These are phyloP conservation scores for Psittacula cyanocephala DNA, from an alignment of 2,113 vertebrate genomes.

Conservation along the genomic window DNA sequence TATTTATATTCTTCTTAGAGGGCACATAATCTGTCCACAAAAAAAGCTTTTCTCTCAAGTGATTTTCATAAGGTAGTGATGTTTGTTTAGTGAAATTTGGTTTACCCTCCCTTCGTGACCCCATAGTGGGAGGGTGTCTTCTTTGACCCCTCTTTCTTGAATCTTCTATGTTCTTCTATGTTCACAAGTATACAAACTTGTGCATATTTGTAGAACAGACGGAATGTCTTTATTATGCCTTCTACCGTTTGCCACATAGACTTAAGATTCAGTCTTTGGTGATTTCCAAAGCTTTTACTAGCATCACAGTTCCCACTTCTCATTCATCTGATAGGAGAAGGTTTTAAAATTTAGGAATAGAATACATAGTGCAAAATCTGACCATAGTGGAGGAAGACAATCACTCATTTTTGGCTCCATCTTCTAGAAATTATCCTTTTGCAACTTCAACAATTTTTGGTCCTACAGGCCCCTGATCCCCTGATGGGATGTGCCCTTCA, in stretches of 20 bases:
- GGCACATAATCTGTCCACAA: background rate
- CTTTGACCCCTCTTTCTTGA: background rate
- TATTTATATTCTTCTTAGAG: background rate
- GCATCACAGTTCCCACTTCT: background rate
- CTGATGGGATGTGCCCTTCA: background rate
- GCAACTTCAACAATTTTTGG: background rate
- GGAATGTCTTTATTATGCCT: background rate
- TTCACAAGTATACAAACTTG: background rate
- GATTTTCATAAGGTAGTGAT: background rate
- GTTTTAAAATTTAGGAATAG: background rate
- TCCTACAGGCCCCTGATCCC: rapidly evolving
- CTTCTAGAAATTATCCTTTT: background rate
- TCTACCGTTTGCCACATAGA: background rate
- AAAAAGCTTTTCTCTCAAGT: background rate
- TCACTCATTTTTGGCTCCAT: background rate
- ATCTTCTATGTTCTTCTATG: background rate
- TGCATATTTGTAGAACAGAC: background rate
- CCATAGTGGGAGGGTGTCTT: background rate
- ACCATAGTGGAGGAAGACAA: background rate
- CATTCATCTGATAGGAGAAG: background rate
- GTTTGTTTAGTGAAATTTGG: background rate
- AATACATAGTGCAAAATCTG: background rate
- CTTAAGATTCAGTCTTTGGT: background rate
- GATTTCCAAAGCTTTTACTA: background rate
- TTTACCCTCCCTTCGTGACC: background rate